Conservation (phyloP, 2,888 invertebrate genomes). For the Petrophora chlorosata region DNA sequence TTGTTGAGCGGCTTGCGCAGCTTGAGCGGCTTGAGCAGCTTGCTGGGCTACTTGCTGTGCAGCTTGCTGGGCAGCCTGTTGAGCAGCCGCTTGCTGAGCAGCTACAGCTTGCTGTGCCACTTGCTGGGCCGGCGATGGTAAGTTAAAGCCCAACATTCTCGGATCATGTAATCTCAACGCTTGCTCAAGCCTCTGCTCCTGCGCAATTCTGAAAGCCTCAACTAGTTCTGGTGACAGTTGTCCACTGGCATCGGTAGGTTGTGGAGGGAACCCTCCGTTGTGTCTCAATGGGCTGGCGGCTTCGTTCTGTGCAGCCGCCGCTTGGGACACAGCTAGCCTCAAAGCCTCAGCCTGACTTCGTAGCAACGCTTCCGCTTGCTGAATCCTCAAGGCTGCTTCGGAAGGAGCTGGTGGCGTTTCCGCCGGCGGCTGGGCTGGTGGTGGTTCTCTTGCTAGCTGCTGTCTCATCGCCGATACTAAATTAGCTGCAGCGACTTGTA, state of each 20-base stretch:
- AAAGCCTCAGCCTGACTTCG: slow-evolving; percentile 94
- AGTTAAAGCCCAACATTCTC: slow-evolving; percentile 90
- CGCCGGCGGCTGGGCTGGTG: slow-evolving; percentile 87
- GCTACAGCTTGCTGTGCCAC: slow-evolving; percentile 73
- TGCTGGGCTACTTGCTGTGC: slow-evolving; percentile 51
- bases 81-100: slow-evolving; percentile 53
- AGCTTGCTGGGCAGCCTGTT: slow-evolving; percentile 56
- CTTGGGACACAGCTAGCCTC: slow-evolving; percentile 90
- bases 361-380: slow-evolving; percentile 91
- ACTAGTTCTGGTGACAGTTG: slow-evolving; percentile 88
- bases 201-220: slow-evolving; percentile 87
- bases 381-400: slow-evolving; percentile 88
- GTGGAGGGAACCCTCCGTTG: slow-evolving; percentile 76
- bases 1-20: slow-evolving; percentile 54
- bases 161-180: slow-evolving; percentile 93
- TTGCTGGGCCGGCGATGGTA: slow-evolving; percentile 78
- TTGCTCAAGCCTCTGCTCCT: slow-evolving; percentile 92
- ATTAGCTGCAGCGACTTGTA: slow-evolving; percentile 89
- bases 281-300: slow-evolving; percentile 72
- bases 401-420: slow-evolving; percentile 92
- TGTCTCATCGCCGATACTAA: slow-evolving; percentile 90
- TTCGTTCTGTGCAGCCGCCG: slow-evolving; percentile 81
- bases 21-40: slow-evolving; percentile 47
- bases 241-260: slow-evolving; percentile 71
- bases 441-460: slow-evolving; percentile 77